phyloP scores from a whole-genome alignment of 2,888 invertebrate species.

The Lordiphosa andalusiaca region DNA sequence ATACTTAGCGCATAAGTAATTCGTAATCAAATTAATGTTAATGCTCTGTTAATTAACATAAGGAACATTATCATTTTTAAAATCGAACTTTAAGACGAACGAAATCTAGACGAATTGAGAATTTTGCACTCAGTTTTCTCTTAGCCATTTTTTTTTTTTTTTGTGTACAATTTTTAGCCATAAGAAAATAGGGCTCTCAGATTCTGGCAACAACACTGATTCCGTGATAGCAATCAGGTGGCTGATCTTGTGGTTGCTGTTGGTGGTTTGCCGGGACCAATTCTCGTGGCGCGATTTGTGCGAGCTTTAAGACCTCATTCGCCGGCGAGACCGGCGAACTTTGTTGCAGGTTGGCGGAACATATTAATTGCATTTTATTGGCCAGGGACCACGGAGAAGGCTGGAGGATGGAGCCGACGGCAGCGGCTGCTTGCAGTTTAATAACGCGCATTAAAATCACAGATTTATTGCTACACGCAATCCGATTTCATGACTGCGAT shows the following conservation, averaged over 20 bases:
- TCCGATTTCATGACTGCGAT: constrained; percentile 67
- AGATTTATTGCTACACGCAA: constrained; percentile 70
- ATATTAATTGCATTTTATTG: constrained; percentile 76
- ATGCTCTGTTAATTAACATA: too few relatives aligned
- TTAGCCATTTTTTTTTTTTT: too few relatives aligned
- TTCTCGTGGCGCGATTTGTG: constrained; percentile 54
- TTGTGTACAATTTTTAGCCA: too few relatives aligned
- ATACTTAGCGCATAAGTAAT: too few relatives aligned
- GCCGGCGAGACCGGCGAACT: constrained; percentile 41
- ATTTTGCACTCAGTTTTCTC: too few relatives aligned
- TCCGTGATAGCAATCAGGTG: not conserved
- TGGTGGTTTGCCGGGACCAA: constrained; percentile 15
- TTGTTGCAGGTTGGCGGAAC: constrained; percentile 70
- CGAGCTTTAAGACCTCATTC: constrained; percentile 48
- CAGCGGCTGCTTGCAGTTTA: constrained; percentile 60
- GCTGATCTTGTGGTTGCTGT: constrained; percentile 4
- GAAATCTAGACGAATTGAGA: too few relatives aligned
- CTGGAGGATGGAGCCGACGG: not conserved
- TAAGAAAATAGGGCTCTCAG: too few relatives aligned
- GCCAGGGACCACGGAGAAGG: constrained; percentile 33
- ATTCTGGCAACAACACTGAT: too few relatives aligned
- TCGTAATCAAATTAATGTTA: too few relatives aligned
- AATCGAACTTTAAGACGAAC: too few relatives aligned
- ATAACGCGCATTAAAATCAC: constrained; percentile 72
- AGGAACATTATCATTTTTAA: too few relatives aligned